Evolutionary conservation across 92 coral and sea anemone species (phyloP).

Genomic region (Desmophyllum pertusum): DNA sequence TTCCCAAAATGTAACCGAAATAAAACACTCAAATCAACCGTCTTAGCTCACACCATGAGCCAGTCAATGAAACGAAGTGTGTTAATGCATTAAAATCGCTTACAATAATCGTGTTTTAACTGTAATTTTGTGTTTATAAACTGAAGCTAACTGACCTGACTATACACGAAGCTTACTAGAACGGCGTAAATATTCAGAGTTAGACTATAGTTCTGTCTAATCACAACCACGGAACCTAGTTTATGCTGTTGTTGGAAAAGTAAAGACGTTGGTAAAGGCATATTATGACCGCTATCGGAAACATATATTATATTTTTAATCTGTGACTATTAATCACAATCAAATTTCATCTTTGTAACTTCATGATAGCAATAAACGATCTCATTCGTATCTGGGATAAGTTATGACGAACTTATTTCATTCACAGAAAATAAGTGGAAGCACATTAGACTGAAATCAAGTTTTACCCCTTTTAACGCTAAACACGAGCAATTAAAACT

Average conservation of each 20-base stretch:
- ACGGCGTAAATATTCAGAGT: neutral
- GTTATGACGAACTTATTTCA: neutral
- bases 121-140: neutral
- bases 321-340: neutral
- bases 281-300: too few relatives aligned
- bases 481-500: neutral
- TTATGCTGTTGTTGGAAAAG: too few relatives aligned
- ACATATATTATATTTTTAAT: too few relatives aligned
- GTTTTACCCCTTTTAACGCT: neutral
- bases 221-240: too few relatives aligned
- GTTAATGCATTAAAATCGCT: neutral
- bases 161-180: neutral
- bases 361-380: neutral
- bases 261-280: too few relatives aligned
- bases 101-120: neutral
- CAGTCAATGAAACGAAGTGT: neutral
- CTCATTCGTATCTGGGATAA: neutral
- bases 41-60: neutral
- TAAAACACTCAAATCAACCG: neutral
- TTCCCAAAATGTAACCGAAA: neutral
- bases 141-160: too few relatives aligned
- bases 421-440: neutral
- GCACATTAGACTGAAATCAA: neutral
- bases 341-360: neutral
- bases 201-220: neutral